A percentile compares a stretch with the other conserved stretches of the same genome.
Evolutionary conservation across 2,113 vertebrate species (phyloP).

Genomic region (Sylvietta virens): DNA sequence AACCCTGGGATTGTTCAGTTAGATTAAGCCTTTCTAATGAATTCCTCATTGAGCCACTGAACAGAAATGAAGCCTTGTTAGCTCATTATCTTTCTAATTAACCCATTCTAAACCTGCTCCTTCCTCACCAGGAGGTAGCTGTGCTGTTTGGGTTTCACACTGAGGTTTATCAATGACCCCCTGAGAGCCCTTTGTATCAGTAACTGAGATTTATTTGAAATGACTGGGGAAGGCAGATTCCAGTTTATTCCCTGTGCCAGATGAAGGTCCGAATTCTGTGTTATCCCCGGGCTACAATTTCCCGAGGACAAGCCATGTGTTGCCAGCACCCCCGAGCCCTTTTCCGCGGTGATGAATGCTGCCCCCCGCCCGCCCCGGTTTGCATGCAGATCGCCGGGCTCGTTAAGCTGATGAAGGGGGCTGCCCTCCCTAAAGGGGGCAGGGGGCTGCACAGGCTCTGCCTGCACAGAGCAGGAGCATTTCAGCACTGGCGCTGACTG

Average conservation of each 20-base stretch:
- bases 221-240: slow-evolving; percentile 57
- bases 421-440: not conserved
- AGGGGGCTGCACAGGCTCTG: not conserved
- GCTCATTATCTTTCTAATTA: slow-evolving; percentile 78
- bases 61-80: slow-evolving; percentile 77
- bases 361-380: slow-evolving; percentile 1
- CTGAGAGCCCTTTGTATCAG: slow-evolving; percentile 73
- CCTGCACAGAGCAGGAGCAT: not conserved
- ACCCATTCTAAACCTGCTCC: slow-evolving; percentile 73
- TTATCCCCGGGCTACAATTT: slow-evolving; percentile 74
- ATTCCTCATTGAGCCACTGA: slow-evolving; percentile 74
- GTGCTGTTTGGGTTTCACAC: slow-evolving; percentile 71
- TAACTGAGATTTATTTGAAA: slow-evolving; percentile 74
- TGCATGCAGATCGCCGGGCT: slow-evolving; percentile 59
- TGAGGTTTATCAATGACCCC: slow-evolving; percentile 73
- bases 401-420: slow-evolving; percentile 60
- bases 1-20: slow-evolving; percentile 66
- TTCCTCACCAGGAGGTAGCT: slow-evolving; percentile 63
- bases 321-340: slow-evolving; percentile 33
- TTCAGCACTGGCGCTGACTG: not conserved
- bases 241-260: slow-evolving; percentile 65
- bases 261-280: slow-evolving; percentile 55
- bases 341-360: slow-evolving; percentile 50
- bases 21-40: slow-evolving; percentile 74
- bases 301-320: slow-evolving; percentile 69